These are phyloP conservation scores for Suillia variegata DNA, from an alignment of 2,888 invertebrate genomes.

Conservation along the genomic window DNA sequence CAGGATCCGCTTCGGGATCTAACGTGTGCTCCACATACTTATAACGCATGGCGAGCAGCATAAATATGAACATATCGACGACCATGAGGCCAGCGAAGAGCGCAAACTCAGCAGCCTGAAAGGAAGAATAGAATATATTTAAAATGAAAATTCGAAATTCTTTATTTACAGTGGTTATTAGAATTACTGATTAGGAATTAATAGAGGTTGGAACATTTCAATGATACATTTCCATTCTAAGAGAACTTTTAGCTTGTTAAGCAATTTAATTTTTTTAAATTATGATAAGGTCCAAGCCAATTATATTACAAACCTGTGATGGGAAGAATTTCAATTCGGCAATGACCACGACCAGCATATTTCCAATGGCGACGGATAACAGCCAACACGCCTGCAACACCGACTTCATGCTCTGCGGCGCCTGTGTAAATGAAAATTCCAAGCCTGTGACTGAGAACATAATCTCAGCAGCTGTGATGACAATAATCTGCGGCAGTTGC, in stretches of 20 bases:
- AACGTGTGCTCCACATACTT: slow-evolving; percentile 65
- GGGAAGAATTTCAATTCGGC: slow-evolving; percentile 52
- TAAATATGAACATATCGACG: slow-evolving; percentile 81
- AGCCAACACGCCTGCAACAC: slow-evolving; percentile 92
- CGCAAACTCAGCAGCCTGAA: slow-evolving; percentile 83
- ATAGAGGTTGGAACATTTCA: too few relatives aligned
- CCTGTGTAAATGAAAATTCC: slow-evolving; percentile 94
- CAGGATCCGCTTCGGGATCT: slow-evolving; percentile 27
- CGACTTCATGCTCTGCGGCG: slow-evolving; percentile 92
- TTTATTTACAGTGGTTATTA: background rate
- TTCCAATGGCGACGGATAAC: slow-evolving; percentile 91
- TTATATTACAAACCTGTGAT: slow-evolving; percentile 42
- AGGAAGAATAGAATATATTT: too few relatives aligned
- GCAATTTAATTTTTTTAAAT: too few relatives aligned
- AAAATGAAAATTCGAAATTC: background rate
- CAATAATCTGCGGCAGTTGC: slow-evolving; percentile 88
- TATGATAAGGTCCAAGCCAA: too few relatives aligned
- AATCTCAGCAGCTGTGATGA: slow-evolving; percentile 92
- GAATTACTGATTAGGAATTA: too few relatives aligned
- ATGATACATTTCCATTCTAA: too few relatives aligned
- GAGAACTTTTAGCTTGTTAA: too few relatives aligned
- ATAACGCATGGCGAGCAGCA: slow-evolving; percentile 79
- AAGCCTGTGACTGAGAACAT: slow-evolving; percentile 96
- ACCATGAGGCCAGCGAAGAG: slow-evolving; percentile 87
- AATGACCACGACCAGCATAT: slow-evolving; percentile 83